These are phyloP conservation scores for Circaetus gallicus DNA, from an alignment of 2,113 vertebrate genomes.

Conservation along the genomic window DNA sequence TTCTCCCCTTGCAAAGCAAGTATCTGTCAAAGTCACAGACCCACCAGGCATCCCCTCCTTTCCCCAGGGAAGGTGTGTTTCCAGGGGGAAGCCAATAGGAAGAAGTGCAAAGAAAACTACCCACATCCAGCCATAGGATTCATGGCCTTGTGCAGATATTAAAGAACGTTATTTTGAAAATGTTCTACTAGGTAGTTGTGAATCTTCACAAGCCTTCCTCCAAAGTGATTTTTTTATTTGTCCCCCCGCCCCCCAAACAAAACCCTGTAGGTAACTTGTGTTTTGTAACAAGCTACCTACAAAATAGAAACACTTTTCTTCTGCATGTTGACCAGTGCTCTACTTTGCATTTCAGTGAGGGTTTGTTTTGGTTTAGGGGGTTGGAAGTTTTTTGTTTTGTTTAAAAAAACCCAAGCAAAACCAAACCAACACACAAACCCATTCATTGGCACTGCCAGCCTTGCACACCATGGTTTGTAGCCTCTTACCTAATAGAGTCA, in stretches of 20 bases:
- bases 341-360: not conserved
- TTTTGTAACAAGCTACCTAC: not conserved
- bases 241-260: too few relatives aligned
- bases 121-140: not conserved
- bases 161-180: not conserved
- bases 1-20: not conserved
- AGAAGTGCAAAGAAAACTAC: not conserved
- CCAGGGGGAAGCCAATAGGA: not conserved
- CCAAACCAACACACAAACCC: not conserved
- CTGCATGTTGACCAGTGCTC: accelerated
- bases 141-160: not conserved
- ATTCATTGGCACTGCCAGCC: not conserved
- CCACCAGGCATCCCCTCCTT: not conserved
- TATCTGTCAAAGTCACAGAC: not conserved
- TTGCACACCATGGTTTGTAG: not conserved
- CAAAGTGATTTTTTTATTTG: not conserved
- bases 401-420: not conserved
- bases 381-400: not conserved
- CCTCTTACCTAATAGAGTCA: slow-evolving; percentile 92
- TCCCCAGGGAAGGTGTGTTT: not conserved
- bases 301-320: not conserved
- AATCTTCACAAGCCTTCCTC: not conserved
- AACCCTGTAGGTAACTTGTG: not conserved
- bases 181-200: not conserved
- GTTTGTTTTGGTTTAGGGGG: not conserved